Evolutionary conservation across 2,797 vertebrate genomes (phyloP).

Genomic region (Pantherophis vulpinus): DNA sequence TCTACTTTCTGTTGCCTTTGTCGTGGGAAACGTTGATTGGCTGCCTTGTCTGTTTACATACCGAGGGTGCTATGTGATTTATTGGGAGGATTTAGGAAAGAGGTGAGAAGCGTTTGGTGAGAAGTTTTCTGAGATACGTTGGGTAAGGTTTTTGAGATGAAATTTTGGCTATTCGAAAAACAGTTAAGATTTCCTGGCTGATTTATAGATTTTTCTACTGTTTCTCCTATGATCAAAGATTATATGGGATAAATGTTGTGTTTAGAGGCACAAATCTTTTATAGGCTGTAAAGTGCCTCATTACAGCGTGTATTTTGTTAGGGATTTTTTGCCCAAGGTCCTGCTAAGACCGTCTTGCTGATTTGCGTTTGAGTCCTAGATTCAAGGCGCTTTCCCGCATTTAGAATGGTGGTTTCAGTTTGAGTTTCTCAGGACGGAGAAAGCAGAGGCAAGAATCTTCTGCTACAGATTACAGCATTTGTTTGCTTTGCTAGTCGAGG

Average conservation of each 20-base stretch:
- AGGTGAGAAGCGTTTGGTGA: too few species aligned
- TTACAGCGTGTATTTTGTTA: not conserved
- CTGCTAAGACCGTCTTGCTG: not conserved
- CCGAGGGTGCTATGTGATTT: not conserved
- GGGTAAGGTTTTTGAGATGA: not conserved
- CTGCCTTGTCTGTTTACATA: too few species aligned
- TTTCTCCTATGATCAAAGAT: not conserved
- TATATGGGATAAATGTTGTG: not conserved
- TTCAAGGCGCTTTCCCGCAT: not conserved
- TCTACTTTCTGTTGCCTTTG: too few species aligned
- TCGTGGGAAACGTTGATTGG: not conserved
- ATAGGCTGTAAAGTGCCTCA: too few species aligned
- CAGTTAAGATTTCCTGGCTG: not conserved
- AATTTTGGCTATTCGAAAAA: not conserved
- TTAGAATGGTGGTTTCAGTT: not conserved
- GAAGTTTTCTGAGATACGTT: rapidly evolving
- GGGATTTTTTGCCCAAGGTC: not conserved
- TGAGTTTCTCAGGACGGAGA: not conserved
- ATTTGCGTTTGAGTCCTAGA: not conserved
- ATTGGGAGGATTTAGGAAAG: not conserved
- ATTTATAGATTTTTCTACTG: not conserved
- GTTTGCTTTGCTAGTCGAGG: too few species aligned
- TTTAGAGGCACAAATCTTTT: not conserved
- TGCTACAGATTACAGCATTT: not conserved
- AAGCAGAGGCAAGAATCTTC: not conserved